Evolutionary conservation across 2,113 vertebrate genomes (phyloP).

Genomic region (Atherinomorus stipes): DNA sequence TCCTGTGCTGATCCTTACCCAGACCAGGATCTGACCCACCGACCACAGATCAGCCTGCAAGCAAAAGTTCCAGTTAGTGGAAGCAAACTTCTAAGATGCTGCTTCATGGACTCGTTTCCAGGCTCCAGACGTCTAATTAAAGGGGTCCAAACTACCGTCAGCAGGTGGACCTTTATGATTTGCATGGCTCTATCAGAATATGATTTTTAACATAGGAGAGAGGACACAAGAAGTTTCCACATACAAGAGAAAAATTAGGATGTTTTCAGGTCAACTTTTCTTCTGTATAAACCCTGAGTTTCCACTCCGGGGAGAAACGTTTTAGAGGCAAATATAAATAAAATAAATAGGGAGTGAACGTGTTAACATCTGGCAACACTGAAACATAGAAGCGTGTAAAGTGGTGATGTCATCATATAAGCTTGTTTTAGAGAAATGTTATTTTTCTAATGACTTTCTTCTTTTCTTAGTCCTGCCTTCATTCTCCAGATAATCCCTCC

Average conservation of each 20-base stretch:
- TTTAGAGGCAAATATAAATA: no score
- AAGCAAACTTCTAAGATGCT: background rate
- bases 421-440: no score
- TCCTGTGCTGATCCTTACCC: background rate
- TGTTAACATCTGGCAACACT: no score
- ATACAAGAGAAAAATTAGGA: no score
- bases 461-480: background rate
- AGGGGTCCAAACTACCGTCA: background rate
- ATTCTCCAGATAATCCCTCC: slow-evolving; percentile 26
- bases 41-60: background rate
- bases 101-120: background rate
- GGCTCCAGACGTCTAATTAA: no score
- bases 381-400: no score
- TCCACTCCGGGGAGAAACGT: no score
- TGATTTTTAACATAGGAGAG: background rate
- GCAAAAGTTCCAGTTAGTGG: background rate
- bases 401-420: no score
- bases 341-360: no score
- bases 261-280: no score
- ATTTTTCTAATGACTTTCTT: background rate
- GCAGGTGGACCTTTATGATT: background rate
- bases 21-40: background rate
- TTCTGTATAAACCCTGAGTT: no score
- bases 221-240: background rate
- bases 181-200: background rate